Conservation (phyloP, 2,888 invertebrate species). For the Chromoteleia sp. region DNA sequence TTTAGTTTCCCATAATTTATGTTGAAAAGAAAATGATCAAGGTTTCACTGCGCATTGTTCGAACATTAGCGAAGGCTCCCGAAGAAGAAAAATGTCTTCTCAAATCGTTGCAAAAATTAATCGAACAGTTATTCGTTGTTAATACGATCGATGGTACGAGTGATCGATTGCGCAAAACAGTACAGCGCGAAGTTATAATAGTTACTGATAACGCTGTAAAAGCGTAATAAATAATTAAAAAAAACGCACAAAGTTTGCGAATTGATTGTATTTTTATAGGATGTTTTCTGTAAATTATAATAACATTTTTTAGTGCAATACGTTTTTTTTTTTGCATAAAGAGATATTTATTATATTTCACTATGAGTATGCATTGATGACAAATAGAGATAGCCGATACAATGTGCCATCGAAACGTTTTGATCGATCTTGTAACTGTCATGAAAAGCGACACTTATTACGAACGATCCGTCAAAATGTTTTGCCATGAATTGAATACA, state of each 20-base stretch:
- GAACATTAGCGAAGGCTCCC: constrained; percentile 4
- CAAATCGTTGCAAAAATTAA: constrained; percentile 10
- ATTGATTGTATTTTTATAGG: too few species aligned
- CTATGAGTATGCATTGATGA: too few species aligned
- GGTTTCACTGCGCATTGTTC: not conserved
- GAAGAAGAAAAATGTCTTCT: constrained; percentile 28
- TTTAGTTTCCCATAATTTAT: constrained; percentile 8
- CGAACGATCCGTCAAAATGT: constrained; percentile 9
- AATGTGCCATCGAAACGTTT: constrained; percentile 10
- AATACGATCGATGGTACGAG: not conserved
- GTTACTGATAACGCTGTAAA: too few species aligned
- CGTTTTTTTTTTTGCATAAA: too few species aligned
- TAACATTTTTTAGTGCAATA: too few species aligned
- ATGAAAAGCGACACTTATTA: constrained; percentile 1
- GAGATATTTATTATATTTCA: too few species aligned
- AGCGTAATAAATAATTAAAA: too few species aligned
- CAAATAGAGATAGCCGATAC: not conserved
- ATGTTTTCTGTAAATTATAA: too few species aligned
- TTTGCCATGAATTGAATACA: not conserved
- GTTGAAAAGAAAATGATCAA: not conserved
- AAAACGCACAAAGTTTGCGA: too few species aligned
- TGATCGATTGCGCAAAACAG: constrained; percentile 6
- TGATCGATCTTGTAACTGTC: constrained; percentile 20
- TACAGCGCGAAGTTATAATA: too few species aligned
- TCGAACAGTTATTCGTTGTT: constrained; percentile 15